phyloP scores from a whole-genome alignment of 1,140 invertebrate species.

The Habropoda laboriosa region DNA sequence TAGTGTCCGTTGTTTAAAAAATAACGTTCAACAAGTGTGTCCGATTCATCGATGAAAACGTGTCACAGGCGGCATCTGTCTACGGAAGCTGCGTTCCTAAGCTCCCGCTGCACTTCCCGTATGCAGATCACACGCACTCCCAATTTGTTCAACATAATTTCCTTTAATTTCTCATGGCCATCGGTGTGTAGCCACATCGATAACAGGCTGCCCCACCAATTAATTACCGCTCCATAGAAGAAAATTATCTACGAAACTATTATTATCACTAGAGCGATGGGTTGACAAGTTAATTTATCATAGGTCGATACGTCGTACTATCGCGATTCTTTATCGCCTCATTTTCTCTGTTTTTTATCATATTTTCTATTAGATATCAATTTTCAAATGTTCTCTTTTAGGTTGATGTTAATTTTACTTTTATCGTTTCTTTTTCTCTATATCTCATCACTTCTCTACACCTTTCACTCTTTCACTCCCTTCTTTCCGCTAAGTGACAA shows the following conservation, averaged over 20 bases:
- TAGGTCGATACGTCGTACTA: slow-evolving; percentile 28
- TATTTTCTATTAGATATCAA: background rate
- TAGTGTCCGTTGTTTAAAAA: background rate
- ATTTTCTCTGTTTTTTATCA: background rate
- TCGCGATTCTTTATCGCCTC: background rate
- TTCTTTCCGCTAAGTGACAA: background rate
- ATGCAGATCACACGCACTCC: background rate
- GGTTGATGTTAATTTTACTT: background rate
- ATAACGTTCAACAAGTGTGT: background rate
- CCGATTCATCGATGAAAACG: background rate
- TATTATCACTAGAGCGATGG: background rate
- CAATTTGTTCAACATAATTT: background rate
- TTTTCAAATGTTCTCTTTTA: background rate
- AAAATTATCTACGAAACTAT: background rate
- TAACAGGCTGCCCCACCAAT: background rate
- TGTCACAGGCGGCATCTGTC: slow-evolving; percentile 41
- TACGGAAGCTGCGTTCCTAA: background rate
- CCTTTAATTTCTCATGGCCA: background rate
- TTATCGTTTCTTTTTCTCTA: background rate
- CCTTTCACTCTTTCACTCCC: too few species aligned
- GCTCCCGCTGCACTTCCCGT: too few species aligned
- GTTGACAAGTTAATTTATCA: slow-evolving; percentile 15
- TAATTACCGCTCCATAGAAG: background rate
- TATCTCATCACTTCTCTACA: background rate
- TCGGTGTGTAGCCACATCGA: background rate